A percentile compares a stretch with the other conserved stretches of the same genome.
Evolutionary conservation across 35 echinoderm and acorn worm species (phyloP).

Genomic region (Nesometra sesokonis): DNA sequence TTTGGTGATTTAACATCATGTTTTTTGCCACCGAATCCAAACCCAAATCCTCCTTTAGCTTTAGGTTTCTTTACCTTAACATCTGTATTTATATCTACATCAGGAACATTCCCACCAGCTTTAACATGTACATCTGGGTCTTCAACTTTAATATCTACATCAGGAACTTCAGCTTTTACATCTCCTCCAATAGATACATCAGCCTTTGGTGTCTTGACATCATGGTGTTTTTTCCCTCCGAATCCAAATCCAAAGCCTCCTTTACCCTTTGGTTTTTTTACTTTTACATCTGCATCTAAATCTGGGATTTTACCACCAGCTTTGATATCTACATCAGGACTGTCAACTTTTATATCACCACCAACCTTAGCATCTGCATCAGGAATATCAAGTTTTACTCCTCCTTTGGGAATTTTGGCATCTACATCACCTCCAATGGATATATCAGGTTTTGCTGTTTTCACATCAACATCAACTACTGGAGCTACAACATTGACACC

Average conservation of each 20-base stretch:
- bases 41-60: background rate
- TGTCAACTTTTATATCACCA: background rate
- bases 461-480: conserved; percentile 29
- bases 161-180: too few relatives aligned
- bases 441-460: conserved; percentile 1
- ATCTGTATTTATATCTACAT: background rate
- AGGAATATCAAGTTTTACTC: conserved; percentile 7
- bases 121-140: conserved; percentile 16
- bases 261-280: too few relatives aligned
- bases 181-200: too few relatives aligned
- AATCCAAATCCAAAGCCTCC: too few relatives aligned
- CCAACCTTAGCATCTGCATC: background rate
- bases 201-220: too few relatives aligned
- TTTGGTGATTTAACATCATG: background rate
- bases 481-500: conserved; percentile 7
- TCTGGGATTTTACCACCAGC: background rate
- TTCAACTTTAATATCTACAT: background rate
- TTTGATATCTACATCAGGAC: background rate
- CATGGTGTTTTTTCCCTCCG: conserved; percentile 43
- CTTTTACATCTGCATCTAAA: too few relatives aligned
- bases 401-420: conserved; percentile 4
- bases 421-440: background rate
- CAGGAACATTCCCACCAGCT: conserved; percentile 5
- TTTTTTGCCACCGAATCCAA: background rate
- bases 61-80: background rate